A percentile compares a stretch with the other conserved stretches of the same genome.
phyloP scores from a whole-genome alignment of 2,797 vertebrate species.

The Xiphophorus birchmanni region DNA sequence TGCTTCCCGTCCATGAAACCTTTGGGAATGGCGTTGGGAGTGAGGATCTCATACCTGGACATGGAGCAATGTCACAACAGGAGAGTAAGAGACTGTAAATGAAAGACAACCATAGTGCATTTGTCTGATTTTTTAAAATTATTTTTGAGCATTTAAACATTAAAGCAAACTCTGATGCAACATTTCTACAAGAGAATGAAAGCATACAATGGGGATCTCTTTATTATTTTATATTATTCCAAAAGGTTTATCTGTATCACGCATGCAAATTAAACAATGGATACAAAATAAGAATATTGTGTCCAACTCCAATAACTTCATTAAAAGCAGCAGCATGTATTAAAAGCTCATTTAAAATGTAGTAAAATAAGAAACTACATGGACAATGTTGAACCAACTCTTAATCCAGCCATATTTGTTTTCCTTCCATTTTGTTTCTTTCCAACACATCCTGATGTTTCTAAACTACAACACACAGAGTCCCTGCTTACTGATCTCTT shows the following conservation, averaged over 20 bases:
- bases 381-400: background rate
- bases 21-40: conserved; percentile 97
- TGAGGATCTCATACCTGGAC: conserved; percentile 95
- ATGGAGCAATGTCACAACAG: conserved; percentile 33
- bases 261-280: background rate
- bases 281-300: background rate
- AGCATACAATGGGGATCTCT: background rate
- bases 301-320: background rate
- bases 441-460: background rate
- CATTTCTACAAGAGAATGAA: background rate
- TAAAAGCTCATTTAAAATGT: background rate
- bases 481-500: background rate
- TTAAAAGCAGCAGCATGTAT: background rate
- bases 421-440: background rate
- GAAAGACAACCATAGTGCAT: background rate
- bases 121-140: background rate
- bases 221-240: background rate
- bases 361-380: background rate
- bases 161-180: background rate
- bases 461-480: background rate
- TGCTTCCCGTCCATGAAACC: conserved; percentile 99
- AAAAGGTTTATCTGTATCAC: background rate
- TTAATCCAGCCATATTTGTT: background rate
- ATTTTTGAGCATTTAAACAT: background rate
- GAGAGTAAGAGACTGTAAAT: background rate